A percentile compares a stretch with the other conserved stretches of the same genome.
Conservation (phyloP, 2,888 invertebrate genomes). For the Balanococcus diminutus region DNA sequence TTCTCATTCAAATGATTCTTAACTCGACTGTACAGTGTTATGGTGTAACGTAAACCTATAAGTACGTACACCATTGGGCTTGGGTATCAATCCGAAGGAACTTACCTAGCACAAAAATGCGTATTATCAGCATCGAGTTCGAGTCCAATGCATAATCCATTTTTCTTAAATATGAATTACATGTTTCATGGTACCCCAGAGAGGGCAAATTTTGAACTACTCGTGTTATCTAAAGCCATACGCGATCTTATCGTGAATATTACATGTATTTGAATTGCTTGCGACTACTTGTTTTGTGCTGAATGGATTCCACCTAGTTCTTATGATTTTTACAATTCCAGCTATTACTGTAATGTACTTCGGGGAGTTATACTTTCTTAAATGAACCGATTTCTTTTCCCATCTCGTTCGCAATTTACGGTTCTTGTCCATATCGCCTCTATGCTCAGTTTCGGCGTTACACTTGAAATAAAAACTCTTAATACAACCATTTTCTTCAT, state of each 20-base stretch:
- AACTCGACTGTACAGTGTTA: neutral
- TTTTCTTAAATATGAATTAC: constrained; percentile 31
- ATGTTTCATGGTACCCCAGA: neutral
- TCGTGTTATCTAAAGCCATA: constrained; percentile 28
- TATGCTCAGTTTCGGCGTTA: neutral
- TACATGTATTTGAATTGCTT: neutral
- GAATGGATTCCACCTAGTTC: constrained; percentile 17
- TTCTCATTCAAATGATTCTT: neutral
- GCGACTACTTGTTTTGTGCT: neutral
- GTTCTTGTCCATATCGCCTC: neutral
- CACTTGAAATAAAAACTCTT: neutral
- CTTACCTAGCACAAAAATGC: neutral
- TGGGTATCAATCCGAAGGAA: neutral
- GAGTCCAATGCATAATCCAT: constrained; percentile 8
- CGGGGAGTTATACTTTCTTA: constrained; percentile 4
- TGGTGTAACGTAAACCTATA: neutral
- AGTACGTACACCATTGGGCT: neutral
- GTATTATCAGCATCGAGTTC: neutral
- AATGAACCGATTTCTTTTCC: neutral
- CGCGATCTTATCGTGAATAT: constrained; percentile 11
- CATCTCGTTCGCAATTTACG: constrained; percentile 23
- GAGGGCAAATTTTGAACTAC: neutral
- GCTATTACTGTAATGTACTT: constrained; percentile 25
- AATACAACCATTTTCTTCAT: neutral
- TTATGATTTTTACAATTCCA: constrained; percentile 25